Percentiles rank a stretch among this genome's conserved stretches.
Conservation (phyloP, 2,888 invertebrate species). For the Cybosia mesomella region DNA sequence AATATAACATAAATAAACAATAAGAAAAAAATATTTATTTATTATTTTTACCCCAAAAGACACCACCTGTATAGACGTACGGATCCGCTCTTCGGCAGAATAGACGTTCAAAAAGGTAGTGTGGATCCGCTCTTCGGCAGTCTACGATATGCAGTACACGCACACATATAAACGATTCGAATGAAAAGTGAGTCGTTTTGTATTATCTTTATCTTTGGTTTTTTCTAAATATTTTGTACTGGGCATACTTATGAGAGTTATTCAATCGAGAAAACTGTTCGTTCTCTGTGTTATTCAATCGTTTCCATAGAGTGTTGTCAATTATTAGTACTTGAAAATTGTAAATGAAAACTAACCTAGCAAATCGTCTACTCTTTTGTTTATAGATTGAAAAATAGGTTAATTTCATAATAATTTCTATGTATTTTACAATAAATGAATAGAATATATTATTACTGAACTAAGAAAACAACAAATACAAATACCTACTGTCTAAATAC, state of each 20-base stretch:
- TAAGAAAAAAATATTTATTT: conserved; percentile 5
- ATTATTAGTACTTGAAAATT: conserved; percentile 4
- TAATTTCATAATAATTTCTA: too few species aligned
- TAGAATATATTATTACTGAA: too few species aligned
- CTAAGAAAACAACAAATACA: too few species aligned
- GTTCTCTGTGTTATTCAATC: conserved; percentile 6
- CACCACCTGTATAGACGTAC: conserved; percentile 4
- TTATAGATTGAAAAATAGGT: background rate
- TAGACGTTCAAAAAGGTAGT: conserved; percentile 5
- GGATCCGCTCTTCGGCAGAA: conserved; percentile 6
- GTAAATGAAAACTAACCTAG: conserved; percentile 9
- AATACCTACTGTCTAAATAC: too few species aligned
- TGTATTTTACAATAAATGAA: too few species aligned
- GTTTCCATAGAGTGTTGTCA: conserved; percentile 1
- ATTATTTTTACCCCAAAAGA: conserved; percentile 6
- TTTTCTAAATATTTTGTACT: conserved; percentile 3
- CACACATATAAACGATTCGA: conserved; percentile 5
- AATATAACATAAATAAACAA: conserved; percentile 3
- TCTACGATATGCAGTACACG: conserved; percentile 6
- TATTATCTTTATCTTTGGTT: conserved; percentile 1
- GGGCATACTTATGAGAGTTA: conserved; percentile 6
- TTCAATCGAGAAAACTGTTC: conserved; percentile 3
- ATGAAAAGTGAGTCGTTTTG: conserved; percentile 6
- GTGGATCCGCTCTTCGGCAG: conserved; percentile 6
- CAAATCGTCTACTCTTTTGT: conserved; percentile 4